Evolutionary conservation across 2,888 invertebrate genomes (phyloP).

Genomic region (Amblyjoppa fuscipennis): DNA sequence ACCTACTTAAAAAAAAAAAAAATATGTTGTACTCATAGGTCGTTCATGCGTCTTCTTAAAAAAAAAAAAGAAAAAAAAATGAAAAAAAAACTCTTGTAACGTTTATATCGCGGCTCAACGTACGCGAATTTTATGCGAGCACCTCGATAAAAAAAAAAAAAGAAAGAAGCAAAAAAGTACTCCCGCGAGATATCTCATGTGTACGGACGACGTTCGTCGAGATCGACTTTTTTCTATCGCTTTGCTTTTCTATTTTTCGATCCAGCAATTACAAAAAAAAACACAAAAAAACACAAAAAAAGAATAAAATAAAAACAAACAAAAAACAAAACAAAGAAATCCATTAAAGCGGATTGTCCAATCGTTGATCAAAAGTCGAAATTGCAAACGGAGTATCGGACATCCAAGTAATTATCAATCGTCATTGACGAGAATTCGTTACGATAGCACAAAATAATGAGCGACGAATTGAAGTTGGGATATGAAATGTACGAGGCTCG

Average conservation of each 20-base stretch:
- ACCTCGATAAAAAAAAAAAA: neutral
- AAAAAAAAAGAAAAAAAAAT: conserved; percentile 23
- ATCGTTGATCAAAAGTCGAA: conserved; percentile 19
- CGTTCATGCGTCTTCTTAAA: conserved; percentile 60
- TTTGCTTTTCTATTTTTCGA: conserved; percentile 54
- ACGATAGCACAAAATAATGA: conserved; percentile 19
- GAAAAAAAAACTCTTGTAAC: conserved; percentile 44
- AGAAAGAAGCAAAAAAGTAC: neutral
- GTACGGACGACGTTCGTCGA: conserved; percentile 28
- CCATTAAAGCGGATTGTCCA: neutral
- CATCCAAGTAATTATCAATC: neutral
- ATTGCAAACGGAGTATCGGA: neutral
- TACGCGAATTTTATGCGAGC: conserved; percentile 21
- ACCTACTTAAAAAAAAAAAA: conserved; percentile 38
- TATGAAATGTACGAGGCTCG: neutral
- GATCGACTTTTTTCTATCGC: conserved; percentile 41
- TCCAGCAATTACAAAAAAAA: neutral
- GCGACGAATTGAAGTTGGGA: neutral
- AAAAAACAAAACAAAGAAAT: neutral
- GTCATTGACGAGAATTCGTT: conserved; percentile 5
- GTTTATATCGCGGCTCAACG: conserved; percentile 34
- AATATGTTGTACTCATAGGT: conserved; percentile 56
- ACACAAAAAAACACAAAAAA: neutral
- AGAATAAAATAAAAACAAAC: neutral
- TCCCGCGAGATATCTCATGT: conserved; percentile 15